Evolutionary conservation across 2,797 vertebrate species (phyloP).

Genomic region (Clamator glandarius): DNA sequence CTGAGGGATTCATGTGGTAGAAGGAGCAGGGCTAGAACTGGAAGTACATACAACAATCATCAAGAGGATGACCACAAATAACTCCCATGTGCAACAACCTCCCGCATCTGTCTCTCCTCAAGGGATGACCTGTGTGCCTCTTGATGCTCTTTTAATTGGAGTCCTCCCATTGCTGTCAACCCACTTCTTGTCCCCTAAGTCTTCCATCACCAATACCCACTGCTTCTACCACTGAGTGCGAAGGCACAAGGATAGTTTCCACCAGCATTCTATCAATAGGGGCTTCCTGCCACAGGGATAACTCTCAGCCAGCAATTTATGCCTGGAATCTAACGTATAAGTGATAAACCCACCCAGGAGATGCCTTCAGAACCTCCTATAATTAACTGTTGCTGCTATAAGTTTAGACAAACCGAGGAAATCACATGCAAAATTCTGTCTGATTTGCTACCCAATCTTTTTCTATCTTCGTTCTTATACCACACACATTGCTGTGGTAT

Average conservation of each 20-base stretch:
- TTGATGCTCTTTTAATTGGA: neutral
- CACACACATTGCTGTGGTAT: conserved; percentile 61
- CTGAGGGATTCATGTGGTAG: neutral
- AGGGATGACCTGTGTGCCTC: neutral
- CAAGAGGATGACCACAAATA: neutral
- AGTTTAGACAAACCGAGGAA: conserved; percentile 66
- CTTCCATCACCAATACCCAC: neutral
- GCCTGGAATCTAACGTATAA: neutral
- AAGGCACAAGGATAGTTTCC: neutral
- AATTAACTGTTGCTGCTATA: conserved; percentile 49
- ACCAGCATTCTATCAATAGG: neutral
- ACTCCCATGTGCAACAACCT: neutral
- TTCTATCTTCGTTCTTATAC: conserved; percentile 59
- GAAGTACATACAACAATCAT: neutral
- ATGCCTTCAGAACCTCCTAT: conserved; percentile 6
- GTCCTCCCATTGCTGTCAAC: neutral
- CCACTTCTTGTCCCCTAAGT: neutral
- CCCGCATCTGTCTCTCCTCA: rapidly evolving
- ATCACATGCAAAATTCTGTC: conserved; percentile 58
- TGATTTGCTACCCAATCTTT: conserved; percentile 53
- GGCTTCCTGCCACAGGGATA: neutral
- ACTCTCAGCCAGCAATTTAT: neutral
- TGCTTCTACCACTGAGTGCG: neutral
- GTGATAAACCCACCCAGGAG: neutral
- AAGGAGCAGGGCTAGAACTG: neutral